Evolutionary conservation across 2,113 vertebrate genomes (phyloP), one percentile per base, ranked within the genome.

Genomic region (Thomomys bottae): DNA sequence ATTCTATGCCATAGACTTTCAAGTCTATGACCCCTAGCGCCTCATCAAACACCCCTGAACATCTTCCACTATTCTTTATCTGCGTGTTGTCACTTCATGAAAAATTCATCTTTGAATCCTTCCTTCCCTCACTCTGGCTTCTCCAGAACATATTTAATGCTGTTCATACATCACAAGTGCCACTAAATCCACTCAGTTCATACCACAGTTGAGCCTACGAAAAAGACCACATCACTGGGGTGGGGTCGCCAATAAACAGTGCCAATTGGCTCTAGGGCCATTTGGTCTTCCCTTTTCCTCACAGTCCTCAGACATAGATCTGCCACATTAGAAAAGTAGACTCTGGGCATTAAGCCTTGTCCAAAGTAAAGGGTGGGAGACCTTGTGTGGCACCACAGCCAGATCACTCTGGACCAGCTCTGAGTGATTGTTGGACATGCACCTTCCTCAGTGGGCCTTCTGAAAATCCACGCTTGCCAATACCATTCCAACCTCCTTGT

Each of bases 371-470:
- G 67, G 40, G 17, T 32, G 8, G 64, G 64, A 40, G 32, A 32
- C 49, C 54, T 75, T 30, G 21, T 20, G 0, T 9, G 26, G n/a
- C 45, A 24, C 21, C 5, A 32, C 26, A 36, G 6, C 20, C 15
- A 20, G n/a, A 34, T 0, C 11, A 12, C 49, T n/a, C 24, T 36
- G 8, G 87, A 49, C n/a, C n/a, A n/a, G 5, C 30, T 24, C 24
- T 34, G 54, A 24, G 24, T 8, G 64, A 45, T 10, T 5, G 8
- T 12, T 10, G 28, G 63, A 64, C 24, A 8, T 1, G 23, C 63
- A 30, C 64, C 49, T 28, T 4, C 70, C 10, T 30, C n/a, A 54
- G 40, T 28, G 5, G 0, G 2, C 0, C 0, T 2, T 40, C 36
- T 26, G 15, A 68, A 17, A 18, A 68, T 11, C 28, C 32, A 54